Percentiles rank a stretch among this genome's conserved stretches.
Conservation (phyloP, 1,140 invertebrate species). For the Cotesia glomerata region DNA sequence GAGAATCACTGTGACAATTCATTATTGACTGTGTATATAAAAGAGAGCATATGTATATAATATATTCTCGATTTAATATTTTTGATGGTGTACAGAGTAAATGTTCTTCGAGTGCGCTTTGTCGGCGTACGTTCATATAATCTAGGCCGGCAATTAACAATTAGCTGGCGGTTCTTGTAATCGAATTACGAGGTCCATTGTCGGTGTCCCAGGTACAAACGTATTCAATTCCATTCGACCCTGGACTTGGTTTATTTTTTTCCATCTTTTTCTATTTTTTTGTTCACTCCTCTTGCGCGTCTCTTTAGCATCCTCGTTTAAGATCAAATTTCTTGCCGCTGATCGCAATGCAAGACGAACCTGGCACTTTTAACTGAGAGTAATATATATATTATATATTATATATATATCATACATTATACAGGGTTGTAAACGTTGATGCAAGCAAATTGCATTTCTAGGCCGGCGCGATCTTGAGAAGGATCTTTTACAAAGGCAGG, state of each 20-base stretch:
- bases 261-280: slow-evolving; percentile 25
- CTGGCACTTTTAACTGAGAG: slow-evolving; percentile 4
- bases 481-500: slow-evolving; percentile 62
- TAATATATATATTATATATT: too few species aligned
- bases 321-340: slow-evolving; percentile 58
- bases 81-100: not conserved
- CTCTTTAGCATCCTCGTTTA: slow-evolving; percentile 32
- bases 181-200: slow-evolving; percentile 62
- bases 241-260: slow-evolving; percentile 21
- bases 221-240: slow-evolving; percentile 58
- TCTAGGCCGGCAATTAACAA: slow-evolving; percentile 62
- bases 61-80: slow-evolving; percentile 7
- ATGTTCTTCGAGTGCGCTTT: slow-evolving; percentile 39
- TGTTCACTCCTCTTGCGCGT: slow-evolving; percentile 5
- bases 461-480: slow-evolving; percentile 12
- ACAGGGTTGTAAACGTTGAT: not conserved
- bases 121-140: slow-evolving; percentile 49
- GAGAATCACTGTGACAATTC: not conserved
- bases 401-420: too few species aligned
- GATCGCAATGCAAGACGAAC: slow-evolving; percentile 14
- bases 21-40: not conserved
- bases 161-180: slow-evolving; percentile 65
- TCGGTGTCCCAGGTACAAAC: slow-evolving; percentile 61
- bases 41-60: not conserved
- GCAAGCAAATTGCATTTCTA: not conserved